Evolutionary conservation across 2,113 vertebrate species (phyloP).

Genomic region (Poeciliopsis prolifica): DNA sequence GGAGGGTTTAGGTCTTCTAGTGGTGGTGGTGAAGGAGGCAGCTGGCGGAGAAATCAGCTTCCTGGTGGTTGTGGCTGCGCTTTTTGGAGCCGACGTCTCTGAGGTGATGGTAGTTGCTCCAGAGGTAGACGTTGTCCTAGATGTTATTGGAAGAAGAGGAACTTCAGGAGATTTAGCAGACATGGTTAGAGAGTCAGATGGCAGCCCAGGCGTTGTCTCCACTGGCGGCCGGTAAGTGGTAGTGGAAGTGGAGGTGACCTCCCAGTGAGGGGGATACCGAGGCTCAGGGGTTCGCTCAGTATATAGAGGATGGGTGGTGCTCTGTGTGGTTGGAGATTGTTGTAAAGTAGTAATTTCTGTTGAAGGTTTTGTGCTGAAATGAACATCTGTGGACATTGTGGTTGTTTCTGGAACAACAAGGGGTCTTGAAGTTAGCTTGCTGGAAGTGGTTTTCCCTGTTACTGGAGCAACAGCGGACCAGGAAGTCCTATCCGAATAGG

Average conservation of each 20-base stretch:
- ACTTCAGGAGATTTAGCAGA: constrained; percentile 40
- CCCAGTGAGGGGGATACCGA: constrained; percentile 40
- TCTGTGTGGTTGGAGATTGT: constrained; percentile 28
- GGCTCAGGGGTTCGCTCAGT: constrained; percentile 36
- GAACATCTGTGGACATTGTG: constrained; percentile 35
- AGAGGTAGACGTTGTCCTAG: constrained; percentile 17
- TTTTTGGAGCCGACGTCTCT: constrained; percentile 34
- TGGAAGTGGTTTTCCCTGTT: constrained; percentile 50
- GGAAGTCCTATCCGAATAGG: constrained; percentile 53
- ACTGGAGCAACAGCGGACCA: constrained; percentile 48
- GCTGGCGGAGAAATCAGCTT: constrained; percentile 30
- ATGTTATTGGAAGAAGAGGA: constrained; percentile 26
- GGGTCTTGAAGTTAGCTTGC: constrained; percentile 31
- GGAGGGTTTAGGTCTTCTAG: constrained; percentile 29
- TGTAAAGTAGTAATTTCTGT: constrained; percentile 54
- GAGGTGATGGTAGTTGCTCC: constrained; percentile 34
- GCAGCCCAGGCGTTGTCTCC: constrained; percentile 35
- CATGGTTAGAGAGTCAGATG: constrained; percentile 33
- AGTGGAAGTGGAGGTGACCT: constrained; percentile 51
- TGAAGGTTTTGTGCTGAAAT: constrained; percentile 34
- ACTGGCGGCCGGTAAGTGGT: constrained; percentile 44
- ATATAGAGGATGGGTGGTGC: constrained; percentile 26
- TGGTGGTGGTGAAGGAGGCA: constrained; percentile 30
- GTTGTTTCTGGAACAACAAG: constrained; percentile 43
- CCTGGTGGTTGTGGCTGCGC: constrained; percentile 33